These are phyloP conservation scores for Ptiloglossa arizonensis DNA, from an alignment of 1,140 invertebrate genomes.

Conservation along the genomic window DNA sequence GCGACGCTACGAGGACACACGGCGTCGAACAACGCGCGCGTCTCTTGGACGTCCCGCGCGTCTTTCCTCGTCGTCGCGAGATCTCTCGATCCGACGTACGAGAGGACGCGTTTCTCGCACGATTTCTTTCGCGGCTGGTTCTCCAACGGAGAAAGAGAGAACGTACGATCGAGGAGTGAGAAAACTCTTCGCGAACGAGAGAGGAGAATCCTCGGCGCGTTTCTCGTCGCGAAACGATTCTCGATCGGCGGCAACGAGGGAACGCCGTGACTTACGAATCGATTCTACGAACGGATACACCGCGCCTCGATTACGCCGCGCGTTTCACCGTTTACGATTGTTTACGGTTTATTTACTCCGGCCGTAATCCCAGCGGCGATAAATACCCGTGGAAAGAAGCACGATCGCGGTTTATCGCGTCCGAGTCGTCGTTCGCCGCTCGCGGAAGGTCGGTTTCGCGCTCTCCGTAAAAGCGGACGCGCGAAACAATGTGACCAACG, in stretches of 20 bases:
- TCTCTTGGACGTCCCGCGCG: not conserved
- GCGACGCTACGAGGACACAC: too few species aligned
- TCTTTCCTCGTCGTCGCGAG: too few species aligned
- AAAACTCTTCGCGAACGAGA: too few species aligned
- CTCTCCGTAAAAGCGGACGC: not conserved
- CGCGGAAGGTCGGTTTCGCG: not conserved
- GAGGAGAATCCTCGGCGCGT: too few species aligned
- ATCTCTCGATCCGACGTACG: too few species aligned
- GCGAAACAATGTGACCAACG: constrained; percentile 47
- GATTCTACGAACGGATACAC: constrained; percentile 7
- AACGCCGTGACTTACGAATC: constrained; percentile 19
- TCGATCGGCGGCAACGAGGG: not conserved
- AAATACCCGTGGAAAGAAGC: constrained; percentile 26
- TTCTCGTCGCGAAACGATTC: too few species aligned
- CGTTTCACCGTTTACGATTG: constrained; percentile 20
- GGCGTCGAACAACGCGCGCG: constrained; percentile 31
- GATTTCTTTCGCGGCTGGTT: too few species aligned
- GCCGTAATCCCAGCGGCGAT: constrained; percentile 16
- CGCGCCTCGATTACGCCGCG: constrained; percentile 12
- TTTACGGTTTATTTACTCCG: constrained; percentile 47
- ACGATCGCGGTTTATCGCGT: constrained; percentile 26
- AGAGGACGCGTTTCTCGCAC: too few species aligned
- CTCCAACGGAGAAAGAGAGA: not conserved
- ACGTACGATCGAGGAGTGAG: too few species aligned
- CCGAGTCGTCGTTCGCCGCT: constrained; percentile 19